Base-by-base conservation (phyloP, 2,113 vertebrate species). In the Rafetus swinhoei region DNA sequence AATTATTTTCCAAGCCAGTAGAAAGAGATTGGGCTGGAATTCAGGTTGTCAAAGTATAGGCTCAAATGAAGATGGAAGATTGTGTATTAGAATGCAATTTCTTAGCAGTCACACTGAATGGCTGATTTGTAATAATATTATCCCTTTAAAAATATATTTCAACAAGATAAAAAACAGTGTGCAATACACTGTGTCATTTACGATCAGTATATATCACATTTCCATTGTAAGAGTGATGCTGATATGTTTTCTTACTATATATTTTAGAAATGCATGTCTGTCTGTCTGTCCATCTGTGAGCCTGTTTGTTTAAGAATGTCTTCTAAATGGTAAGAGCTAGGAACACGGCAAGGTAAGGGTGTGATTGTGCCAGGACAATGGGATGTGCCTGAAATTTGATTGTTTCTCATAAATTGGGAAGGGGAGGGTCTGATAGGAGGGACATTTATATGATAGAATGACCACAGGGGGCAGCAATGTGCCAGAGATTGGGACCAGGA, bases 11-110 rank as follows among this genome's bases (percentile, higher is more conserved):
- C 65, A 84, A 92, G 92, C 56, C 62, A 86, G 7, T 25, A 19
- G 85, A 84, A 90, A 80, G 53, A 77, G 81, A 57, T 89, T 81
- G 82, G 81, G 62, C 57, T 87, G 54, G 93, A 93, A 82, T 93
- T 93, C 32, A 77, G 62, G 10, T 2, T 92, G 57, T 81, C 32
- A 4, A 94, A 94, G 52, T 77, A 80, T 0, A 0, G 21, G 55
- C 89, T 74, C 85, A 95, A 94, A 87, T 89, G 77, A 92, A 53
- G 74, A 81, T 79, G 82, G 92, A 69, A 90, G 87, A 80, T 53
- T 89, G 1, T 39, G 8, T 76, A 39, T 79, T 82, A 86, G 50
- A 87, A 16, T 82, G 85, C 81, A 54, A 16, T 2, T 93, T 90
- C 77, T 93, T 81, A 85, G 77, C 56, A 59, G 56, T 59, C 12